Evolutionary conservation across 2,797 vertebrate species (phyloP), one percentile per base, ranked within the genome.

Genomic region (Picus viridis): DNA sequence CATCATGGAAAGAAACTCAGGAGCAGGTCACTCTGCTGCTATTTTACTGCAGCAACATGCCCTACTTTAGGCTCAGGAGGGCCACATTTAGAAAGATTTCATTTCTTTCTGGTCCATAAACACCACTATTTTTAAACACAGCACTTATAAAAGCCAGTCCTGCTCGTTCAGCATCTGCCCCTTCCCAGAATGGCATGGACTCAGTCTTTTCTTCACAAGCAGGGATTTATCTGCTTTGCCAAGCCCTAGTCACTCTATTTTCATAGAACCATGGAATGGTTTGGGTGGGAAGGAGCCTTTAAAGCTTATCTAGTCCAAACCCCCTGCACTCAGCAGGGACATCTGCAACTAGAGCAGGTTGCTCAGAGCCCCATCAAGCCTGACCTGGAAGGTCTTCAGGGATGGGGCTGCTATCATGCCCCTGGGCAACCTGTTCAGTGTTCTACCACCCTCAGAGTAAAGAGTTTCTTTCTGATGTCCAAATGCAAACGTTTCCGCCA

Each of bases 121-220:
- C 83, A 76, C 7, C n/a, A 26, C 77, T 95, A 59, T 95, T 96
- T 91, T 95, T 93, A 91, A 93, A 77, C n/a, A 7, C 56, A 70
- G 83, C 23, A 24, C 49, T 91, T 91, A 23, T 6, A 61, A 36
- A 76, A 84, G 67, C 47, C 73, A 81, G 74, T 51, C 57, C 9
- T 41, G 83, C 74, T 93, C 5, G 0, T 59, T 80, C 78, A 91
- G 86, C 82, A 43, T 85, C 79, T 93, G 65, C 45, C 59, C 75
- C 39, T 72, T 71, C 30, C 63, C 39, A 32, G 59, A 24, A 51
- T 1, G 15, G 59, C 43, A 22, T 73, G 83, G 56, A 11, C 51
- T 76, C 71, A 45, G 3, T 8, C 64, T 71, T 67, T 67, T 16
- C 56, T 61, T 64, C 89, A 10, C 59, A 83, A 34, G 36, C 71